Base-by-base conservation (phyloP, 2,888 invertebrate species). In the Camptogramma bilineatum region DNA sequence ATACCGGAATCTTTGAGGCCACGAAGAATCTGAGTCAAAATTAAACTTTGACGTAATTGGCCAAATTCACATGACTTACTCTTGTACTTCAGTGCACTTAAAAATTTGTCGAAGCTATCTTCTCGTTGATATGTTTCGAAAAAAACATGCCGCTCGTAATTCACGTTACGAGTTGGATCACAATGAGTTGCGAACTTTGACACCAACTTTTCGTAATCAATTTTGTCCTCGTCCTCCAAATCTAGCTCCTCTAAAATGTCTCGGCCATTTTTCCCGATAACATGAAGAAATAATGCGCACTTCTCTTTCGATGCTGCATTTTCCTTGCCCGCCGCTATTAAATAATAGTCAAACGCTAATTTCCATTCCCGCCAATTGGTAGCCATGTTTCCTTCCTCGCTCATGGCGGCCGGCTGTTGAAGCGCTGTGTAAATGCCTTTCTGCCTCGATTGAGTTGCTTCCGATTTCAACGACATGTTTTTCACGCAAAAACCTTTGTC, bases 31-130 rank as follows among this genome's bases (percentile, higher is more conserved):
- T 71, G 67, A 18, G 66, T 69, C 39, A 69, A 31, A 46, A 67
- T 65, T 31, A 71, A 19, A 50, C 68, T 71, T 9, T 58, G 53
- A n/a, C 53, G 28, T 18, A 71, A 17, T 9, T 18, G 28, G 2
- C 57, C 67, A 44, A 71, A 69, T 13, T 69, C 60, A 18, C 69
- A 71, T 19, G 47, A 48, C 19, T 48, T 47, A 31, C 71, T 71
- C 47, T 62, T 61, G 0, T 57, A 13, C 52, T 59, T 64, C 2
- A 68, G 55, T 4, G 46, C 8, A 3, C 48, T 61, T 10, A 64
- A 42, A 42, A 57, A 66, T 24, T 66, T 66, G 10, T 70, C 66
- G 44, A 68, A 70, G 28, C 44, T 52, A 8, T 64, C 48, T 18
- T 52, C 34, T 16, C 46, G 31, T 28, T 70, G 64, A 28, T 62